phyloP scores from a whole-genome alignment of 2,888 invertebrate species.

The Tromatobia lineatoria region DNA sequence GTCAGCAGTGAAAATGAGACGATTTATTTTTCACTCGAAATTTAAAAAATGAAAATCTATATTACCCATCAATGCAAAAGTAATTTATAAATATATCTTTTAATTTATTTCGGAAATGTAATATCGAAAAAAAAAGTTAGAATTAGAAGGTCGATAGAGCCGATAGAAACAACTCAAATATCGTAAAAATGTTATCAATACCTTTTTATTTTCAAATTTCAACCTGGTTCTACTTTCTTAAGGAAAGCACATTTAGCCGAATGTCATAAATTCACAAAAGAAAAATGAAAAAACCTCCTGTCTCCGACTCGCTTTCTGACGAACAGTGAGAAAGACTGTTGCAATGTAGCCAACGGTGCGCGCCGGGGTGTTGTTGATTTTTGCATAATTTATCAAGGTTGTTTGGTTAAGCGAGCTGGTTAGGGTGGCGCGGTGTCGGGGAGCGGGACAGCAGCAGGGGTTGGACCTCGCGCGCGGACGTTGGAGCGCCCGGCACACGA shows the following conservation, averaged over 20 bases:
- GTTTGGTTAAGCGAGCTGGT: slow-evolving; percentile 83
- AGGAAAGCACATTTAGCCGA: neutral
- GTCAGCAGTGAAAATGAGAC: neutral
- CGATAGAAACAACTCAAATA: neutral
- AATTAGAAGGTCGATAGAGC: no score
- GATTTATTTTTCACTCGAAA: neutral
- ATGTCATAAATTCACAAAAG: neutral
- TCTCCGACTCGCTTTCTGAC: neutral
- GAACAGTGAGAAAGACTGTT: slow-evolving; percentile 37
- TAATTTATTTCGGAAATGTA: neutral
- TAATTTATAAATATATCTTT: no score
- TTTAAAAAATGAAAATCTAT: no score
- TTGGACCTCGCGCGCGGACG: slow-evolving; percentile 68
- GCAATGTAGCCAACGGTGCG: slow-evolving; percentile 41
- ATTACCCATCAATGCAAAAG: no score
- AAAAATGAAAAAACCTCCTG: slow-evolving; percentile 5
- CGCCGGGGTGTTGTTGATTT: slow-evolving; percentile 83
- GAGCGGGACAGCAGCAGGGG: slow-evolving; percentile 62
- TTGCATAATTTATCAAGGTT: slow-evolving; percentile 85
- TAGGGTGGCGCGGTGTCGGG: slow-evolving; percentile 71
- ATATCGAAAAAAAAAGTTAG: no score
- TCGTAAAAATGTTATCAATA: neutral
- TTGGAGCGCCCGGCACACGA: slow-evolving; percentile 73
- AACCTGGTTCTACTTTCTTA: neutral
- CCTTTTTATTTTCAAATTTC: neutral